phyloP scores from a whole-genome alignment of 1,140 invertebrate species.

The Plectrocnemia conspersa region DNA sequence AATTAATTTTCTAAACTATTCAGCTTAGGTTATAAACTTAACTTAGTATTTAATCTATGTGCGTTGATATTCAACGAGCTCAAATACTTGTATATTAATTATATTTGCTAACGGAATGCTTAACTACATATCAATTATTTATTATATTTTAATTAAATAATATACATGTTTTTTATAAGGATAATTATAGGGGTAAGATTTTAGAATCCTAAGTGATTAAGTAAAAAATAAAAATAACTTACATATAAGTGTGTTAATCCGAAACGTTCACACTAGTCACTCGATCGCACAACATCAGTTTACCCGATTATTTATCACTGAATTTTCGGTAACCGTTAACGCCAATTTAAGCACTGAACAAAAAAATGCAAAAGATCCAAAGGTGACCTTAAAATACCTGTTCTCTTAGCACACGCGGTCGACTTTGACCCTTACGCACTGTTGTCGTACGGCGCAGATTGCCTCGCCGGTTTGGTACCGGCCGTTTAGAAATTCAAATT shows the following conservation, averaged over 20 bases:
- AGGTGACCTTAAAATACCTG: constrained; percentile 32
- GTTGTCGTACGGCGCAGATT: constrained; percentile 10
- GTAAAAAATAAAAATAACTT: too few species aligned
- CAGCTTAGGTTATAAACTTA: too few species aligned
- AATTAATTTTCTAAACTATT: too few species aligned
- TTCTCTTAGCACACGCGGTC: constrained; percentile 2
- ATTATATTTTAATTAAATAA: too few species aligned
- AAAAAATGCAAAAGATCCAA: constrained; percentile 22
- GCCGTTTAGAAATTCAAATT: constrained; percentile 32
- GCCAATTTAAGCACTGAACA: constrained; percentile 18
- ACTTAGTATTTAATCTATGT: too few species aligned
- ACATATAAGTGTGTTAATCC: not conserved
- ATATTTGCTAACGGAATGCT: too few species aligned
- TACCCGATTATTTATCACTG: not conserved
- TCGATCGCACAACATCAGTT: not conserved
- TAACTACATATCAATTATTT: too few species aligned
- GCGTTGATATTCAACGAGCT: too few species aligned
- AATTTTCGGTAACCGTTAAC: constrained; percentile 11
- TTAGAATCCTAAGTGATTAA: too few species aligned
- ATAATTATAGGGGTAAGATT: too few species aligned
- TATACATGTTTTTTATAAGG: too few species aligned
- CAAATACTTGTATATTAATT: too few species aligned
- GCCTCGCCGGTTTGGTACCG: constrained; percentile 1
- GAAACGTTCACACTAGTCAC: not conserved
- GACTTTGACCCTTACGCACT: not conserved